phyloP scores from a whole-genome alignment of 2,888 invertebrate species.

The Elegia similella region DNA sequence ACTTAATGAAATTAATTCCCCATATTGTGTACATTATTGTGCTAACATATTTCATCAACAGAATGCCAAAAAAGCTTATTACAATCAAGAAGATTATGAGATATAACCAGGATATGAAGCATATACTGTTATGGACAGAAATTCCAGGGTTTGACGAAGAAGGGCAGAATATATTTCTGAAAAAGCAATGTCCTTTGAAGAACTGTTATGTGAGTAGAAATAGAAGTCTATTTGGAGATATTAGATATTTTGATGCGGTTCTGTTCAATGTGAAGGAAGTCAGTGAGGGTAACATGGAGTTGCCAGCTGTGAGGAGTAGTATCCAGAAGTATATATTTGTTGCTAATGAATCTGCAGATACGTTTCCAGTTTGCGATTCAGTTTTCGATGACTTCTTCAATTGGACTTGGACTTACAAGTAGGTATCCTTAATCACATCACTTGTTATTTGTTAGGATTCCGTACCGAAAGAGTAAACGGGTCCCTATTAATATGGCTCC shows the following conservation, averaged over 20 bases:
- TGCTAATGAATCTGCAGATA: constrained; percentile 60
- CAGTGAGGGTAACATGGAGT: constrained; percentile 27
- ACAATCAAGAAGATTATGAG: constrained; percentile 39
- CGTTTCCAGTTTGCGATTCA: constrained; percentile 55
- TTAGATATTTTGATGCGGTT: constrained; percentile 60
- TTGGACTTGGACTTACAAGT: constrained; percentile 74
- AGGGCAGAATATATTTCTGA: constrained; percentile 48
- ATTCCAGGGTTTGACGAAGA: constrained; percentile 39
- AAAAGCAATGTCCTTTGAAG: constrained; percentile 39
- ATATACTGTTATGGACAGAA: constrained; percentile 59
- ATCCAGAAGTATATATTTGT: constrained; percentile 65
- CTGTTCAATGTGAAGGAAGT: constrained; percentile 57
- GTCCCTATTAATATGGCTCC: too few relatives aligned
- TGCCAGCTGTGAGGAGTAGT: constrained; percentile 43
- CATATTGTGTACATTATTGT: constrained; percentile 34
- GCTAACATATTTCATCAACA: constrained; percentile 30
- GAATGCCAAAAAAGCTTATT: constrained; percentile 26
- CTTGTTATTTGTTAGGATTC: too few relatives aligned
- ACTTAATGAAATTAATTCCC: constrained; percentile 32
- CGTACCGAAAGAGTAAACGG: too few relatives aligned
- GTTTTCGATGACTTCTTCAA: constrained; percentile 62
- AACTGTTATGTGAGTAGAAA: constrained; percentile 65
- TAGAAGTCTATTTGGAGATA: constrained; percentile 44
- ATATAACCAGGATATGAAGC: constrained; percentile 51
- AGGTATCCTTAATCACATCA: constrained; percentile 15